Conservation (phyloP, 2,888 invertebrate genomes). For the Coenonympha glycerion region DNA sequence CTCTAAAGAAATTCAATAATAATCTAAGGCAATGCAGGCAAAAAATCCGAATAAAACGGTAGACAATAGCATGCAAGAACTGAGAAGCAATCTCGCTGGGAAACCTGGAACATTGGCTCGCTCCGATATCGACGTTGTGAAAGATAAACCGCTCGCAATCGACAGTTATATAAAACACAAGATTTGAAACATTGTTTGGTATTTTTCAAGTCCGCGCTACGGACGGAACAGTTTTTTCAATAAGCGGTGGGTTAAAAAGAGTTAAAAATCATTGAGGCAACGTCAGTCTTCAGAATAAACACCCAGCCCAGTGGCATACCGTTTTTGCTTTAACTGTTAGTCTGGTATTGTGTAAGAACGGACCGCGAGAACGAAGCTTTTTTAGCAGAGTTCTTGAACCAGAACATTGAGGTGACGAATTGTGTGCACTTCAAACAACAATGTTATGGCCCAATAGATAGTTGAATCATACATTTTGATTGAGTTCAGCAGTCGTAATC, state of each 20-base stretch:
- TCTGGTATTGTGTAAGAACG: conserved; percentile 7
- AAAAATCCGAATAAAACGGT: conserved; percentile 4
- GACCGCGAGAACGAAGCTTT: conserved; percentile 3
- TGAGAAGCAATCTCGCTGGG: conserved; percentile 9
- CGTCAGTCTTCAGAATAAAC: neutral
- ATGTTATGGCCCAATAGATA: neutral
- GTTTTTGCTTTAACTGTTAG: conserved; percentile 1
- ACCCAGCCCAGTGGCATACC: neutral
- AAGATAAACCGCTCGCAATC: conserved; percentile 52
- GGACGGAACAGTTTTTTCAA: conserved; percentile 41
- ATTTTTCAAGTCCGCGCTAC: conserved; percentile 40
- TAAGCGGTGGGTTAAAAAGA: conserved; percentile 11
- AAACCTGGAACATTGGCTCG: neutral
- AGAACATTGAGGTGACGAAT: neutral
- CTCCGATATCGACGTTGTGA: conserved; percentile 42
- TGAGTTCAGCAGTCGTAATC: too few species aligned
- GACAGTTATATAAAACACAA: conserved; percentile 67
- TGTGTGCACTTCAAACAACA: neutral
- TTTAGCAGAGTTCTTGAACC: neutral
- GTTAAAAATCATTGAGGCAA: neutral
- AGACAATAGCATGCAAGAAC: conserved; percentile 5
- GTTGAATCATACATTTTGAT: neutral
- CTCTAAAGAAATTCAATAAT: neutral
- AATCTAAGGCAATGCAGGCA: neutral
- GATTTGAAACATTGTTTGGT: conserved; percentile 44